Evolutionary conservation across 1,140 invertebrate genomes (phyloP).

Genomic region (Diabrotica virgifera): DNA sequence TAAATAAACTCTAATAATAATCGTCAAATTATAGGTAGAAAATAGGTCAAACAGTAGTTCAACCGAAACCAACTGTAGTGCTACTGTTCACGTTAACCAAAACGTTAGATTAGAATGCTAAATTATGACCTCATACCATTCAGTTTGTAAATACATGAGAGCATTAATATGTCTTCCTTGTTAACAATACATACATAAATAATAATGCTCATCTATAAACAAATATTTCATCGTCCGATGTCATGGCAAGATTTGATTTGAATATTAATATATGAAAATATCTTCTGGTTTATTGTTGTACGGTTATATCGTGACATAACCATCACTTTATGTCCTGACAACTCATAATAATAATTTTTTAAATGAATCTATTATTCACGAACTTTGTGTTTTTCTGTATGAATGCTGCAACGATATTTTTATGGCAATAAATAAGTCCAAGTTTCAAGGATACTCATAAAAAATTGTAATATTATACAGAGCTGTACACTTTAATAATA

Average conservation of each 20-base stretch:
- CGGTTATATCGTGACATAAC: constrained; percentile 1
- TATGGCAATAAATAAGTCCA: too few species aligned
- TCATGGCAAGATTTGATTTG: constrained; percentile 4
- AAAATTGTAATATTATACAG: too few species aligned
- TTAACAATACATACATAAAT: constrained; percentile 10
- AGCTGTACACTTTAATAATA: too few species aligned
- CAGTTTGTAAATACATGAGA: not conserved
- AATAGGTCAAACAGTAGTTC: not conserved
- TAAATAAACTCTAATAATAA: not conserved
- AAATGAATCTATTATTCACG: not conserved
- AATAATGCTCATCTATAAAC: constrained; percentile 5
- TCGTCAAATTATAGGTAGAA: not conserved
- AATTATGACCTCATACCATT: not conserved
- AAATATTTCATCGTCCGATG: constrained; percentile 4
- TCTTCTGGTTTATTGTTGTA: constrained; percentile 2
- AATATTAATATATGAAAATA: constrained; percentile 15
- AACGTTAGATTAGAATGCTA: not conserved
- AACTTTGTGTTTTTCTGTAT: not conserved
- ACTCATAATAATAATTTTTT: not conserved
- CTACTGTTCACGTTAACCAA: not conserved
- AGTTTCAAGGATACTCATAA: too few species aligned
- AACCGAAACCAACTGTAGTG: not conserved
- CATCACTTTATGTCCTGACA: not conserved
- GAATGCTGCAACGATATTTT: too few species aligned
- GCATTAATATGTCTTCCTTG: constrained; percentile 4